These are phyloP conservation scores for Listronotus bonariensis DNA, from an alignment of 1,140 invertebrate genomes.

Conservation along the genomic window DNA sequence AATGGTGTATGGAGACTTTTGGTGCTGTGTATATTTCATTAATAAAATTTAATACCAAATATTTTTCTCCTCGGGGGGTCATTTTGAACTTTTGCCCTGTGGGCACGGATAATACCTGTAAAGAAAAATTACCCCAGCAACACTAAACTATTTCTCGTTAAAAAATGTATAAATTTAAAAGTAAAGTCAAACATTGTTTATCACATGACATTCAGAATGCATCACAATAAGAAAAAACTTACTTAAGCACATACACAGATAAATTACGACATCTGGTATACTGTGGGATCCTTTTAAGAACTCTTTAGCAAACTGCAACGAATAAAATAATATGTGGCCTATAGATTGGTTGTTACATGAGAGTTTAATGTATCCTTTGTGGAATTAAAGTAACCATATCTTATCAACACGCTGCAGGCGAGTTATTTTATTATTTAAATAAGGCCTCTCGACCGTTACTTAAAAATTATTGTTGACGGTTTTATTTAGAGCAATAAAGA, in stretches of 20 bases:
- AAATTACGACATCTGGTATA: conserved; percentile 7
- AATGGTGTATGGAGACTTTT: too few species aligned
- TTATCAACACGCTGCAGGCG: background rate
- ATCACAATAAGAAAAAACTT: background rate
- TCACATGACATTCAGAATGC: too few species aligned
- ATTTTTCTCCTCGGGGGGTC: too few species aligned
- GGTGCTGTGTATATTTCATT: too few species aligned
- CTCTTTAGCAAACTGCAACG: background rate
- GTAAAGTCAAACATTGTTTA: too few species aligned
- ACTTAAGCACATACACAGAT: background rate
- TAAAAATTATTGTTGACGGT: background rate
- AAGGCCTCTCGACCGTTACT: conserved; percentile 1
- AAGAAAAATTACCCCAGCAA: too few species aligned
- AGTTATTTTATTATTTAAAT: background rate
- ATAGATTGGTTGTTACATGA: background rate
- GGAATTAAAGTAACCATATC: conserved; percentile 1
- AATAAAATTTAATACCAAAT: too few species aligned
- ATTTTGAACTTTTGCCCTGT: too few species aligned
- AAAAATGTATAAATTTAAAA: too few species aligned
- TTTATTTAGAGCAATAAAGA: background rate
- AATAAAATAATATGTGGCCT: conserved; percentile 4
- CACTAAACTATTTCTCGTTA: too few species aligned
- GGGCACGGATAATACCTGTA: too few species aligned
- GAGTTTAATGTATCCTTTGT: conserved; percentile 6
- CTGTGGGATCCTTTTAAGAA: background rate